Conservation (phyloP, 2,888 invertebrate species). For the Andrena marginata region DNA sequence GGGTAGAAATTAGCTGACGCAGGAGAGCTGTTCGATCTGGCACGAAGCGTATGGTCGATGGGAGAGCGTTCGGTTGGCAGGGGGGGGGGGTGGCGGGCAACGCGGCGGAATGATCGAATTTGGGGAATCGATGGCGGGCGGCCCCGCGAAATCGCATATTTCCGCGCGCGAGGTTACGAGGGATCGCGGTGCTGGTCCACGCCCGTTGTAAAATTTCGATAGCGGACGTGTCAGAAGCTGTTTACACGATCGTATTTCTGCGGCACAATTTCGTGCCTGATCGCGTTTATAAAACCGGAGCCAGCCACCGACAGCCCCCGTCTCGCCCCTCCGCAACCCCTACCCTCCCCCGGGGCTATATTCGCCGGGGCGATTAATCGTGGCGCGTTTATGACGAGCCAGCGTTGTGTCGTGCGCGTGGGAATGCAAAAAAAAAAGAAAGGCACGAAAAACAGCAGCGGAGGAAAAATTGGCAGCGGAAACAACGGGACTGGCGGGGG, state of each 20-base stretch:
- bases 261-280: constrained; percentile 61
- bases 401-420: constrained; percentile 42
- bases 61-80: too few species aligned
- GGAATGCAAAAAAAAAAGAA: constrained; percentile 43
- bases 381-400: constrained; percentile 69
- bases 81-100: too few species aligned
- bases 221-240: constrained; percentile 62
- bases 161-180: constrained; percentile 39
- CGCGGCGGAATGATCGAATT: neutral
- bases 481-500: constrained; percentile 11
- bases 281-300: constrained; percentile 65
- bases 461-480: constrained; percentile 30
- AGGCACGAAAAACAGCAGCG: neutral
- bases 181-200: constrained; percentile 16
- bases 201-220: constrained; percentile 54
- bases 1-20: too few species aligned
- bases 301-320: constrained; percentile 1
- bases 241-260: constrained; percentile 63
- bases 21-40: too few species aligned
- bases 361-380: constrained; percentile 65
- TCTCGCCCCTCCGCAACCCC: neutral
- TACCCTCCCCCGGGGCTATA: neutral
- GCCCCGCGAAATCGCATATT: constrained; percentile 22
- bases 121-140: neutral
- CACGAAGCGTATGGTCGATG: too few species aligned